Evolutionary conservation across 2,888 invertebrate genomes (phyloP), one percentile per base, ranked within the genome.

Genomic region (Xestoiulus laeticollis): DNA sequence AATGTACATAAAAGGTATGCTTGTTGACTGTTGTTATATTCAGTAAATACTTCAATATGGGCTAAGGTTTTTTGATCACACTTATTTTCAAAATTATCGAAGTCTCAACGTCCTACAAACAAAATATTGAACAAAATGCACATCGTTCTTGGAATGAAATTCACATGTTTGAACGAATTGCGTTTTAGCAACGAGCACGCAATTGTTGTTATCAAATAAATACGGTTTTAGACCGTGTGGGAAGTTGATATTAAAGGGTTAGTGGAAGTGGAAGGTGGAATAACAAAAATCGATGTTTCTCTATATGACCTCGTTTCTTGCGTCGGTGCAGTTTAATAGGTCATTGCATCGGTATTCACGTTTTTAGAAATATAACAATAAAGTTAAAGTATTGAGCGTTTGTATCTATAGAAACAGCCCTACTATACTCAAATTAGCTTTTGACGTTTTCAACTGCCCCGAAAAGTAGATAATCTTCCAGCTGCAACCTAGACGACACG

Each of bases 331-430:
- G 6, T 59, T 59, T 59, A 59, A 19, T 59, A 59, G 59, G 59
- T 59, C 59, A 59, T 59, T 59, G 59, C 59, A 59, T 59, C n/a
- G 59, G 59, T 59, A 59, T 59, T 59, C 22, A 59, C 22, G 59
- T 59, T 59, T 59, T 59, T n/a, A 59, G 59, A 59, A 59, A 59
- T 8, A 22, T 4, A 59, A n/a, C 22, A 59, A 59, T 59, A n/a
- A 8, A 59, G 0, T 6, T 59, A 22, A n/a, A 22, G 5, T 22
- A 59, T 59, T 22, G 59, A 59, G 22, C 59, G 59, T 22, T 22
- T 59, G 59, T 59, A 59, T 59, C 59, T 59, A 59, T 59, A 59
- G 59, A 59, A 59, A 59, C 59, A 59, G 59, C 8, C 22, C 59
- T 59, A 59, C n/a, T n/a, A n/a, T n/a, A n/a, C 6, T 22, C 59